Evolutionary conservation across 2,113 vertebrate species (phyloP).

Genomic region (Mugil cephalus): DNA sequence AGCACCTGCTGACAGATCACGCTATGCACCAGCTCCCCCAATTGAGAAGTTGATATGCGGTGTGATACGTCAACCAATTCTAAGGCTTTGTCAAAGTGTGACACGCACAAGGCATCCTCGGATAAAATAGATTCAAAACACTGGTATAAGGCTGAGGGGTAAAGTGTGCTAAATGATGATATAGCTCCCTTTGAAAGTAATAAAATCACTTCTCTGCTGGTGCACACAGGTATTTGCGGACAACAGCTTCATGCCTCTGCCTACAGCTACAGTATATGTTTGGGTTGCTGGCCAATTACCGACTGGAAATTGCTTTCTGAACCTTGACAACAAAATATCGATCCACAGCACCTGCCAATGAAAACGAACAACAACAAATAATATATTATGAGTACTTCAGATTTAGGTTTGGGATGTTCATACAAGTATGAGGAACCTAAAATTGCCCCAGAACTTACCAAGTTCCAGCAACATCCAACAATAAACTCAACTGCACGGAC

Average conservation of each 20-base stretch:
- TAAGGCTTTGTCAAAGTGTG: constrained; percentile 69
- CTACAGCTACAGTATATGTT: constrained; percentile 51
- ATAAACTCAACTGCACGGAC: background rate
- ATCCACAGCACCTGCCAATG: constrained; percentile 44
- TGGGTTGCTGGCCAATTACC: constrained; percentile 63
- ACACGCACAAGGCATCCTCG: constrained; percentile 33
- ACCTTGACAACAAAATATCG: constrained; percentile 64
- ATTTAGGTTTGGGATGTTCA: constrained; percentile 27
- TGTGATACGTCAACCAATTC: constrained; percentile 73
- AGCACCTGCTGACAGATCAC: constrained; percentile 78
- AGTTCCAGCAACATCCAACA: background rate
- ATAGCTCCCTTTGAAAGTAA: constrained; percentile 38
- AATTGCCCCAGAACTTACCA: background rate
- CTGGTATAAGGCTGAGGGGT: constrained; percentile 2
- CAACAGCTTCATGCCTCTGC: constrained; percentile 55
- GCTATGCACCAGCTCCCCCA: constrained; percentile 71
- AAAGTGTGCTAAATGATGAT: constrained; percentile 38
- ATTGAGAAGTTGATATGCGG: constrained; percentile 72
- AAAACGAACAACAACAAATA: constrained; percentile 3
- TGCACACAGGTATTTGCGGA: constrained; percentile 46
- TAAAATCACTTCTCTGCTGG: constrained; percentile 47
- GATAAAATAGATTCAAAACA: constrained; percentile 58
- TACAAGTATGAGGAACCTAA: background rate
- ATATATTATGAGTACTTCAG: constrained; percentile 28
- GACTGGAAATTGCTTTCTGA: constrained; percentile 66